A percentile compares a stretch with the other conserved stretches of the same genome.
phyloP scores from a whole-genome alignment of 2,888 invertebrate species.

The Parasteatoda lunata region DNA sequence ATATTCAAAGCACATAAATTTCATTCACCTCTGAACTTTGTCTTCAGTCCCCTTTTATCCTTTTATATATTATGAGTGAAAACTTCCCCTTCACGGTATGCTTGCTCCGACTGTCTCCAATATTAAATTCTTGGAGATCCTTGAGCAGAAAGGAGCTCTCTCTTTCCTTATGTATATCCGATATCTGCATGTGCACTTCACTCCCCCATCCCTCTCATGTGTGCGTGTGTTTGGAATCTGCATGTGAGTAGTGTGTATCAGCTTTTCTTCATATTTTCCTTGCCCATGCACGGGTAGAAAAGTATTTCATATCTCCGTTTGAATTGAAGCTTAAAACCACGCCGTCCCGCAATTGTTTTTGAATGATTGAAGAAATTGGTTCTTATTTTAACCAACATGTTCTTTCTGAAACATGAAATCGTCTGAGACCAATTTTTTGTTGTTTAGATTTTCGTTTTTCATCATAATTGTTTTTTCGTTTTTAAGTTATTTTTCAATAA shows the following conservation, averaged over 20 bases:
- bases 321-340: conserved; percentile 25
- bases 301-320: conserved; percentile 4
- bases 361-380: conserved; percentile 14
- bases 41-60: neutral
- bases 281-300: neutral
- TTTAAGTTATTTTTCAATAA: too few relatives aligned
- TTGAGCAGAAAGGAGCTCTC: conserved; percentile 14
- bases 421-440: too few relatives aligned
- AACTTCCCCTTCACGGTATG: conserved; percentile 10
- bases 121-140: conserved; percentile 48
- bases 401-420: too few relatives aligned
- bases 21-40: too few relatives aligned
- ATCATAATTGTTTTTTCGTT: neutral
- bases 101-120: conserved; percentile 12
- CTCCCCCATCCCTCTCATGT: too few relatives aligned
- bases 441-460: neutral
- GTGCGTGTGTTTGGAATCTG: neutral
- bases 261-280: neutral
- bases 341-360: conserved; percentile 15
- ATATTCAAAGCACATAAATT: too few relatives aligned
- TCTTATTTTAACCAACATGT: too few relatives aligned
- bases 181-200: neutral
- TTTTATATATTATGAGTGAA: conserved; percentile 41
- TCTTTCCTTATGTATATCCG: conserved; percentile 22
- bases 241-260: neutral